Conservation (phyloP, 1,140 invertebrate species). For the Magallana gigas region DNA sequence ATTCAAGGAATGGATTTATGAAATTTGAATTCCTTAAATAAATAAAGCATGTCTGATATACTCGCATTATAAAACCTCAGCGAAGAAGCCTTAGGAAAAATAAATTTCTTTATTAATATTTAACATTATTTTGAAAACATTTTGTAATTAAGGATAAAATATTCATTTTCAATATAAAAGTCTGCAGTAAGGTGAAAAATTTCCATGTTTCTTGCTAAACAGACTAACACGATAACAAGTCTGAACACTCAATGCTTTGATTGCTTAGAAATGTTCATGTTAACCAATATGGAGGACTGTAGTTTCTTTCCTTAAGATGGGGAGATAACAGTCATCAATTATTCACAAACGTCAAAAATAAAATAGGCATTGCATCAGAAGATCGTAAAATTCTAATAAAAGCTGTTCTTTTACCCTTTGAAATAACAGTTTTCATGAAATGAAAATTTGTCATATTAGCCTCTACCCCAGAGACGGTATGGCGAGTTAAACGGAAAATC, state of each 20-base stretch:
- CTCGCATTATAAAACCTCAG: too few species aligned
- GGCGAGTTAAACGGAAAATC: constrained; percentile 22
- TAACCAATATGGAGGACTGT: background rate
- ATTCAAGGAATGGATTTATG: too few species aligned
- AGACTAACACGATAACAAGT: too few species aligned
- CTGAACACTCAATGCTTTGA: background rate
- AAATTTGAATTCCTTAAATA: too few species aligned
- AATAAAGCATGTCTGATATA: too few species aligned
- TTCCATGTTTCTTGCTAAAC: too few species aligned
- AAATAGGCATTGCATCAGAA: background rate
- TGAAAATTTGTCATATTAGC: constrained; percentile 25
- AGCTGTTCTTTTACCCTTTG: constrained; percentile 26
- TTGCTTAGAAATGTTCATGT: background rate
- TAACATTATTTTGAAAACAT: too few species aligned
- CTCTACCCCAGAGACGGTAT: background rate
- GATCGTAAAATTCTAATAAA: constrained; percentile 20
- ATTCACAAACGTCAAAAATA: constrained; percentile 31
- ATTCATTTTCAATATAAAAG: too few species aligned
- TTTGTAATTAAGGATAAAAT: too few species aligned
- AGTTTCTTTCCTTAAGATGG: background rate
- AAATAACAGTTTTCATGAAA: constrained; percentile 33
- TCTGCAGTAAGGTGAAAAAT: too few species aligned
- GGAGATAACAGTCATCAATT: constrained; percentile 16
- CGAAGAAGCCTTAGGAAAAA: too few species aligned
- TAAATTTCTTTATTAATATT: too few species aligned